Percentiles rank a stretch among this genome's conserved stretches.
These are phyloP conservation scores for Scaptomyza montana DNA, from an alignment of 1,140 invertebrate genomes.

Conservation along the genomic window DNA sequence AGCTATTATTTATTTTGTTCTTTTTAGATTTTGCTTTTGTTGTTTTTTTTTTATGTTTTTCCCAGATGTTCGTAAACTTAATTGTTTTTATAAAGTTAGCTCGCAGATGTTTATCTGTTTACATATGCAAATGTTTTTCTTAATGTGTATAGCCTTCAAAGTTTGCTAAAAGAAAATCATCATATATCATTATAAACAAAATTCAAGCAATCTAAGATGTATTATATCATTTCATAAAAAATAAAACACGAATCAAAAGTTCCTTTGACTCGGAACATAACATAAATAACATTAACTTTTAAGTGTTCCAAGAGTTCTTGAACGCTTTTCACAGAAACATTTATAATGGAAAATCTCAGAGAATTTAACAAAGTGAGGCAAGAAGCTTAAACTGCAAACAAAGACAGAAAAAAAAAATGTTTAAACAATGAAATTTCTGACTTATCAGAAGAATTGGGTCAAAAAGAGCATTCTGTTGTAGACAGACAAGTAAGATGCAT, in stretches of 20 bases:
- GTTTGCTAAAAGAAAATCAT: too few species aligned
- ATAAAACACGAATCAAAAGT: too few species aligned
- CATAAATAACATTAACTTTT: too few species aligned
- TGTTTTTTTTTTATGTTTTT: neutral
- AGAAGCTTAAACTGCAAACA: neutral
- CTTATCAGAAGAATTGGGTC: conserved; percentile 43
- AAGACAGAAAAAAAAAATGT: conserved; percentile 20
- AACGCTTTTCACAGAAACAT: conserved; percentile 3
- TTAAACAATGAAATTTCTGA: conserved; percentile 16
- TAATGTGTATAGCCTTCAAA: too few species aligned
- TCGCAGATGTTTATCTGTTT: neutral
- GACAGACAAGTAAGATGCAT: conserved; percentile 1
- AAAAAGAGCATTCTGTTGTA: conserved; percentile 3
- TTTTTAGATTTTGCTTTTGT: too few species aligned
- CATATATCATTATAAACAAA: too few species aligned
- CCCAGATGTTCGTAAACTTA: neutral
- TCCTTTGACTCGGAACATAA: too few species aligned
- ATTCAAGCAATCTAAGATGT: too few species aligned
- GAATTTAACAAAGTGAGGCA: conserved; percentile 13
- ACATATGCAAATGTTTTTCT: too few species aligned
- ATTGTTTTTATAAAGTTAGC: neutral
- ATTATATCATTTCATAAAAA: too few species aligned
- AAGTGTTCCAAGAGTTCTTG: neutral
- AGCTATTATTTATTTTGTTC: too few species aligned
- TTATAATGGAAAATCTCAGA: neutral